Evolutionary conservation across 2,797 vertebrate species (phyloP).

Genomic region (Dallia pectoralis): DNA sequence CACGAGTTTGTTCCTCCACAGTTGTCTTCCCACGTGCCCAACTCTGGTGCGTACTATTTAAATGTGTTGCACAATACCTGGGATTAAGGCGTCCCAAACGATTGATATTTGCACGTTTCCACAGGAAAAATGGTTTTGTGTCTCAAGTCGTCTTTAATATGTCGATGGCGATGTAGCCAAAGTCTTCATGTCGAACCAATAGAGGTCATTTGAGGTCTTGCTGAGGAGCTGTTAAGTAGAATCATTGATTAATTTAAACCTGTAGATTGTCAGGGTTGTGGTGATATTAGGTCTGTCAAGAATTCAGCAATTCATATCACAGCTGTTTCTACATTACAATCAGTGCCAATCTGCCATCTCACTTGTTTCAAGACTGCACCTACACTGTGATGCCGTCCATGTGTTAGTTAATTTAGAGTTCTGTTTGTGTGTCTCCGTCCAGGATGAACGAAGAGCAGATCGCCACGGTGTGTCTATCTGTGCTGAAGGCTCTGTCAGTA

Average conservation of each 20-base stretch:
- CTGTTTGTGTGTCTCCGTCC: constrained; percentile 1
- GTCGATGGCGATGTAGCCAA: no score
- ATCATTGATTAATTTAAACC: background rate
- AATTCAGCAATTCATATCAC: background rate
- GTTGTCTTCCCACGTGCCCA: no score
- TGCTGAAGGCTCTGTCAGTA: constrained; percentile 87
- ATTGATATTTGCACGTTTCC: no score
- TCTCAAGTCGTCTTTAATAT: no score
- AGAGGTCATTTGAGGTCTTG: background rate
- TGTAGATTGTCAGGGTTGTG: background rate
- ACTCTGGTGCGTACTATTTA: no score
- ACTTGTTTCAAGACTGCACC: constrained; percentile 33
- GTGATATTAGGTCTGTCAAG: background rate
- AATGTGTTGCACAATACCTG: no score
- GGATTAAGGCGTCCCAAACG: no score
- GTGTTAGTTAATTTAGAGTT: background rate
- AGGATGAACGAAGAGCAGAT: constrained; percentile 99
- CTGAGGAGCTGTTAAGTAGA: background rate
- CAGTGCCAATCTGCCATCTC: background rate
- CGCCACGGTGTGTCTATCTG: constrained; percentile 87
- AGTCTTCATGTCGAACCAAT: no score
- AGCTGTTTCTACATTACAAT: background rate
- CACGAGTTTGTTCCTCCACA: no score
- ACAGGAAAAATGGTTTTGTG: no score
- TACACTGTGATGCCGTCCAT: background rate